These are phyloP conservation scores for Otolemur garnettii DNA, from an alignment of 2,113 vertebrate species.

Conservation along the genomic window DNA sequence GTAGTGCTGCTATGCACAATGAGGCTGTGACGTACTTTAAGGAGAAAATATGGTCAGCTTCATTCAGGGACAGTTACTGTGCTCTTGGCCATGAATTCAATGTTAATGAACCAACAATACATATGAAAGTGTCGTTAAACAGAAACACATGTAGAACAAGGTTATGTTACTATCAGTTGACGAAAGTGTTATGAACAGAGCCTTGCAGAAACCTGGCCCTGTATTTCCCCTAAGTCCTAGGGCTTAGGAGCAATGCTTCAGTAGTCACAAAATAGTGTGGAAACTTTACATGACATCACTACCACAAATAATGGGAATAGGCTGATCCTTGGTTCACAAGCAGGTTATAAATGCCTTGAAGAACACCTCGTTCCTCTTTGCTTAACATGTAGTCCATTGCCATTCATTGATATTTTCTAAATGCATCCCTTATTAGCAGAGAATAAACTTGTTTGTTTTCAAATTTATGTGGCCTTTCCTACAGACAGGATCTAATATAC, in stretches of 20 bases:
- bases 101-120: background rate
- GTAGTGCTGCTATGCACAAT: background rate
- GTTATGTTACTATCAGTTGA: background rate
- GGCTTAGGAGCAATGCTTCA: background rate
- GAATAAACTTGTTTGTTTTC: background rate
- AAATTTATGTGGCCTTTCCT: conserved; percentile 20
- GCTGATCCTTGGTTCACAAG: background rate
- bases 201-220: background rate
- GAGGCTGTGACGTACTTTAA: background rate
- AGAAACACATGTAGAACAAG: background rate
- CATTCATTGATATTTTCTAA: background rate
- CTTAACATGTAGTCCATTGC: background rate
- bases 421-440: background rate
- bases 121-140: background rate
- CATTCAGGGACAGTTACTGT: background rate
- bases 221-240: background rate
- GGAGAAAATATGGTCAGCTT: background rate
- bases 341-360: background rate
- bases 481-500: background rate
- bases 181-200: background rate
- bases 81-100: background rate
- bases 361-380: background rate
- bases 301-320: background rate
- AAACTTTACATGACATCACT: background rate
- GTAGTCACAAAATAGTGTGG: background rate